Base-by-base conservation (phyloP, 2,113 vertebrate genomes). In the Eleginops maclovinus region DNA sequence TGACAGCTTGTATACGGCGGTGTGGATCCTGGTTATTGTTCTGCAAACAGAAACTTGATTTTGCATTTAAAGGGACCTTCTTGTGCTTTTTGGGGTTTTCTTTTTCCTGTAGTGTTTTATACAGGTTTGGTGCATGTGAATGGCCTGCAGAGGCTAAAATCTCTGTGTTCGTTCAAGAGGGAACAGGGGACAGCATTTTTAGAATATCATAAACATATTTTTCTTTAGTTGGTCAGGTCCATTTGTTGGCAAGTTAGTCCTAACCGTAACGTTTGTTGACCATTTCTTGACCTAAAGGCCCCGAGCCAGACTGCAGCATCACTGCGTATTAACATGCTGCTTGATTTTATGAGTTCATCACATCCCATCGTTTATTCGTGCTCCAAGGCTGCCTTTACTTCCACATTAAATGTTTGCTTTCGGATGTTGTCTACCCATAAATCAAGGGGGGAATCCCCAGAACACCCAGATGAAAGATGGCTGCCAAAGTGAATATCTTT, bases 401-500 rank as follows among this genome's bases (percentile, higher is more conserved):
- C 54, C 49, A 28, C 41, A 24, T 31, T n/a, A 44, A 73, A 64
- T 49, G 3, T 81, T 69, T 75, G 40, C 55, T 36, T 55, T n/a
- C 6, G 28, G 31, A 72, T 75, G 41, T 43, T 63, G 5, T 76
- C 31, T 41, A 41, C 15, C 16, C 6, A 13, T 28, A 28, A 62
- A 78, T 58, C 28, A 6, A 31, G 11, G 41, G 36, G 4, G 60
- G 19, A n/a, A 66, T 66, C 53, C 24, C 22, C 41, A 40, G 62
- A 43, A 61, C 50, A 65, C 26, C 36, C 31, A 65, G 28, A 79
- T 67, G 66, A 79, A 82, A 76, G 72, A 60, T 43, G 10, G 49
- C 59, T 76, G 56, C 40, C 77, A 73, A 53, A 63, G 36, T 59
- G 50, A 84, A 31, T 43, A 28, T 75, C 16, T 70, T 72, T 51